Evolutionary conservation across 1,140 invertebrate genomes (phyloP), one percentile per base, ranked within the genome.

Genomic region (Macrocentrus cingulum): DNA sequence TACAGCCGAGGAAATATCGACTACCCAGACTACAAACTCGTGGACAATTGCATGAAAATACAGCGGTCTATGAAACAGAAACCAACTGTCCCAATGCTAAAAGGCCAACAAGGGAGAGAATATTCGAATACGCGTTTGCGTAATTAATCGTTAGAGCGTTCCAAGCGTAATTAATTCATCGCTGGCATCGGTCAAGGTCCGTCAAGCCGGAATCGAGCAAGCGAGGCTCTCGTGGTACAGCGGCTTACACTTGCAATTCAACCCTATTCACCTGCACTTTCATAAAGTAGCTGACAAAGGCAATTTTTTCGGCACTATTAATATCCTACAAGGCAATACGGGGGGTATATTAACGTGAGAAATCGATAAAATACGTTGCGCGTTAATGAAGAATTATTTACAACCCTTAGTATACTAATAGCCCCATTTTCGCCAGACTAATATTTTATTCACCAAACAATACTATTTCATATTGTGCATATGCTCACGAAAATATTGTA

Each of bases 111-210:
- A 32, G 16, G 13, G 41, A 55, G 56, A 37, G 52, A 59, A 42
- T 62, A 56, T 62, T 59, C 52, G 56, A 62, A 62, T 62, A 59
- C 60, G 60, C 60, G 56, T 62, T 62, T 62, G 60, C 60, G 56
- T 62, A 62, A 62, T 62, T 62, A 62, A 62, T 62, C 48, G 60
- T 50, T 49, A 22, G 36, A 32, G 36, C 49, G 52, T 62, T 59
- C 52, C 48, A 51, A n/a, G 36, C 56, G 60, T 59, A 62, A 62
- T 62, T 62, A 62, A 62, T 62, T 62, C 60, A 62, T 62, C 56
- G 60, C 59, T 50, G 45, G 42, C 56, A 55, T 56, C 60, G 60
- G 60, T 62, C 60, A 62, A 62, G 60, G 60, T 62, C 60, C 51
- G 59, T 49, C 46, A 46, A 42, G 42, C 56, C 15, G 52, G 55